phyloP scores from a whole-genome alignment of 2,888 invertebrate genomes.

The Eupithecia insigniata region DNA sequence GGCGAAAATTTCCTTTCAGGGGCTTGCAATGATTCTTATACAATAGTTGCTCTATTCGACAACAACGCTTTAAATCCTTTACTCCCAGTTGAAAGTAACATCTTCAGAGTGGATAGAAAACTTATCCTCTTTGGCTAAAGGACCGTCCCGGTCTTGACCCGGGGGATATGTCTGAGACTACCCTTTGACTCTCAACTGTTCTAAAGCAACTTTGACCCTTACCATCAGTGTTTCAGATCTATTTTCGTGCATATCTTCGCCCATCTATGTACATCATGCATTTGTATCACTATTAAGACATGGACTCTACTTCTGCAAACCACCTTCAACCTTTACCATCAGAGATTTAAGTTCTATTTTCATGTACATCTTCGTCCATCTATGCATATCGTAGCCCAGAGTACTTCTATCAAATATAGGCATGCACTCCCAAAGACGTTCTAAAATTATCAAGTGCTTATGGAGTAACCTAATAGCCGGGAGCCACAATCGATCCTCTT shows the following conservation, averaged over 20 bases:
- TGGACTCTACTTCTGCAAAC: not conserved
- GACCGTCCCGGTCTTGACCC: conserved; percentile 7
- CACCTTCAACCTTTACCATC: not conserved
- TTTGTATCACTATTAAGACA: not conserved
- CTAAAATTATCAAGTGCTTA: conserved; percentile 69
- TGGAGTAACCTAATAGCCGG: conserved; percentile 66
- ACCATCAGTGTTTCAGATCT: not conserved
- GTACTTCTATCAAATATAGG: conserved; percentile 28
- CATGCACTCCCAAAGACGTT: conserved; percentile 52
- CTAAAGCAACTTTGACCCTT: not conserved
- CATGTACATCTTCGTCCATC: not conserved
- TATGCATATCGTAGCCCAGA: not conserved
- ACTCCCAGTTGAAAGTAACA: not conserved
- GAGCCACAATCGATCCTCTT: conserved; percentile 58
- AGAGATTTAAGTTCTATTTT: not conserved
- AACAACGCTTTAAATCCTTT: conserved; percentile 10
- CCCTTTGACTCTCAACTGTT: conserved; percentile 4
- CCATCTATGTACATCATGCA: not conserved
- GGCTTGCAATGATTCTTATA: not conserved
- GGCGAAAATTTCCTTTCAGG: not conserved
- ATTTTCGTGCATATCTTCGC: not conserved
- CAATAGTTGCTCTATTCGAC: not conserved
- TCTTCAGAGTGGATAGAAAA: not conserved
- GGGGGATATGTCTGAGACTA: conserved; percentile 6
- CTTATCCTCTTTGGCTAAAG: not conserved